Conservation (phyloP, 2,113 vertebrate species). For the Mormyrus lacerda region DNA sequence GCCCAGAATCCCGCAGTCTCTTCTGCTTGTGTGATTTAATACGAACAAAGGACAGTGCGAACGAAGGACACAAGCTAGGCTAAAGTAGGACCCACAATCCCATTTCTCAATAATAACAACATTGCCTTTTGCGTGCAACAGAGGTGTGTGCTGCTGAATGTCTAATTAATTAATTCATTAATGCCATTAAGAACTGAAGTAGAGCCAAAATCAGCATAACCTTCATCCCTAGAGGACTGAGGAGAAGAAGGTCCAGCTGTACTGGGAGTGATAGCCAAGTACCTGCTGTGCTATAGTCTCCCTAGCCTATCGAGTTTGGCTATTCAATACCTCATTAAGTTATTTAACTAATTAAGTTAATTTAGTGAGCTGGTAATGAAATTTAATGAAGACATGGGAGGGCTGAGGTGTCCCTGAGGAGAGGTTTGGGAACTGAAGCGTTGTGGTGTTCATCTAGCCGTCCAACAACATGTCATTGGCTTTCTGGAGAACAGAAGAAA, state of each 20-base stretch:
- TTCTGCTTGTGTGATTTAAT: background rate
- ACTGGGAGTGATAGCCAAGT: background rate
- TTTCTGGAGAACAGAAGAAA: background rate
- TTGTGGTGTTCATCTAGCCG: background rate
- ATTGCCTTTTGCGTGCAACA: background rate
- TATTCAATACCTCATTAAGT: background rate
- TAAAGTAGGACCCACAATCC: background rate
- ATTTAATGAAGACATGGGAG: background rate
- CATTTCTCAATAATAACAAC: background rate
- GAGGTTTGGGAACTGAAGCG: background rate
- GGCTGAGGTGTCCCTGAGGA: background rate
- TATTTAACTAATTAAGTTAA: background rate
- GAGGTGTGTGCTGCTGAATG: background rate
- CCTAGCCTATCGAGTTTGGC: background rate
- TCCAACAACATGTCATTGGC: background rate
- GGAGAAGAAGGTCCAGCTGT: background rate
- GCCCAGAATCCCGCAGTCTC: background rate
- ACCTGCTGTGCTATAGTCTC: background rate
- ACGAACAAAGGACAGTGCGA: background rate
- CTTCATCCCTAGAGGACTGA: background rate
- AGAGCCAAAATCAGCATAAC: background rate
- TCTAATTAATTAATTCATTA: background rate
- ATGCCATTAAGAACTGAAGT: background rate
- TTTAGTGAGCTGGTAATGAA: background rate
- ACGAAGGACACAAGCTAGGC: background rate